These are phyloP conservation scores for Actias luna DNA, from an alignment of 2,888 invertebrate species.

Conservation along the genomic window DNA sequence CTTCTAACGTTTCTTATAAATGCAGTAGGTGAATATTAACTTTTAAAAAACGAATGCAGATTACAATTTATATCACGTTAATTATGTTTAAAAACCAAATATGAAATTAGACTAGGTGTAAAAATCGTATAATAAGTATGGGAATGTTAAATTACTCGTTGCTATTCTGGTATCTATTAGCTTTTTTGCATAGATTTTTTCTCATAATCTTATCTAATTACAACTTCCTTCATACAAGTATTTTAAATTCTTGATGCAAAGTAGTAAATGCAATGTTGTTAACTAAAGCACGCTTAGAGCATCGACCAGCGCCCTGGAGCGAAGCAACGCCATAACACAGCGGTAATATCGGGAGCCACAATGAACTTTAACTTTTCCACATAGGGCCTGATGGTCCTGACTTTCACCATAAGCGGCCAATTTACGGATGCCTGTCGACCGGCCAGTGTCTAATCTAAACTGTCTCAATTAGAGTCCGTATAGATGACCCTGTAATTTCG, in stretches of 20 bases:
- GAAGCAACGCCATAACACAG: constrained; percentile 61
- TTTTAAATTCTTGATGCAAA: constrained; percentile 16
- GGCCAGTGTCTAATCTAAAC: constrained; percentile 75
- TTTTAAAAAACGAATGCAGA: constrained; percentile 1
- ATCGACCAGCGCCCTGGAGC: constrained; percentile 60
- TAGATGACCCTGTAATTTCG: constrained; percentile 78
- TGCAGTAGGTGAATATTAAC: background rate
- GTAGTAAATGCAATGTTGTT: constrained; percentile 32
- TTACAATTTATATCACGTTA: constrained; percentile 15
- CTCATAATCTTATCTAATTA: constrained; percentile 19
- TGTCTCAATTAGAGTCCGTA: constrained; percentile 78
- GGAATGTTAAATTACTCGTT: constrained; percentile 26
- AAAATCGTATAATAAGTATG: constrained; percentile 26
- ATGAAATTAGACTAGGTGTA: constrained; percentile 22
- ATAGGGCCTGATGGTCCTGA: constrained; percentile 61
- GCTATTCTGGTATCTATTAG: constrained; percentile 9
- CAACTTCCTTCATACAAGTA: constrained; percentile 30
- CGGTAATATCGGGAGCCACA: constrained; percentile 68
- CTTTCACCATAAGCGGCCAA: constrained; percentile 79
- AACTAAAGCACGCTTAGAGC: constrained; percentile 40
- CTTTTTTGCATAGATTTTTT: constrained; percentile 22
- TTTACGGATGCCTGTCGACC: constrained; percentile 73
- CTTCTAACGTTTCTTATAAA: background rate
- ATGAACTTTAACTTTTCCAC: constrained; percentile 77
- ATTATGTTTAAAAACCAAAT: constrained; percentile 16